phyloP scores from a whole-genome alignment of 2,888 invertebrate species.

The Callosobruchus maculatus region DNA sequence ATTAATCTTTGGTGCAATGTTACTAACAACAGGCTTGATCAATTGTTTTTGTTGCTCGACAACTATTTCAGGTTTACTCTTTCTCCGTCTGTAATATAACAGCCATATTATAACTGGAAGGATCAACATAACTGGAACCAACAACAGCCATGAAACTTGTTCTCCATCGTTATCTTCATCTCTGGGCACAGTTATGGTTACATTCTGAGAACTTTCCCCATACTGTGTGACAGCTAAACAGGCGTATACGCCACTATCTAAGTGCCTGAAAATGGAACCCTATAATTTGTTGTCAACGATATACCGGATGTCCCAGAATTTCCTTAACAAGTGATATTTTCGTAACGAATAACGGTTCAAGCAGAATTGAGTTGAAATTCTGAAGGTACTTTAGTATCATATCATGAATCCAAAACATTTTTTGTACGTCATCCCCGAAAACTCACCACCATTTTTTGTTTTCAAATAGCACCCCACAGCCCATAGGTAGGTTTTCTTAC shows the following conservation, averaged over 20 bases:
- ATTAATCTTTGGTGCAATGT: conserved; percentile 11
- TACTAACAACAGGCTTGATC: conserved; percentile 16
- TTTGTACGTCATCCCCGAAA: too few relatives aligned
- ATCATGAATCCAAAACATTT: too few relatives aligned
- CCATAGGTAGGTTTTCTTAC: too few relatives aligned
- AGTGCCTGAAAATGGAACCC: conserved; percentile 5
- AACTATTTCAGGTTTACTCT: conserved; percentile 20
- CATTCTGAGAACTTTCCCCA: conserved; percentile 38
- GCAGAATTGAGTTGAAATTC: too few relatives aligned
- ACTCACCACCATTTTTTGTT: too few relatives aligned
- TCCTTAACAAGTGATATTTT: too few relatives aligned
- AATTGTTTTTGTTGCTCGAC: conserved; percentile 28
- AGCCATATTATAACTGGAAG: conserved; percentile 40
- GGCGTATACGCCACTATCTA: conserved; percentile 42
- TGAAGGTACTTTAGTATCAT: too few relatives aligned
- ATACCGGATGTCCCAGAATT: too few relatives aligned
- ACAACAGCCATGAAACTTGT: conserved; percentile 38
- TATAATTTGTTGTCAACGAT: too few relatives aligned
- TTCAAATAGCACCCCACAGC: too few relatives aligned
- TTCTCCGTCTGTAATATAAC: conserved; percentile 39
- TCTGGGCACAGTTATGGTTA: conserved; percentile 33
- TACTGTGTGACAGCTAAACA: conserved; percentile 41
- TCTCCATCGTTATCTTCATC: conserved; percentile 21
- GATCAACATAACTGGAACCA: conserved; percentile 40
- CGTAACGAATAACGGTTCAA: too few relatives aligned